Conservation (phyloP, 2,797 vertebrate genomes). For the Balearica regulorum region DNA sequence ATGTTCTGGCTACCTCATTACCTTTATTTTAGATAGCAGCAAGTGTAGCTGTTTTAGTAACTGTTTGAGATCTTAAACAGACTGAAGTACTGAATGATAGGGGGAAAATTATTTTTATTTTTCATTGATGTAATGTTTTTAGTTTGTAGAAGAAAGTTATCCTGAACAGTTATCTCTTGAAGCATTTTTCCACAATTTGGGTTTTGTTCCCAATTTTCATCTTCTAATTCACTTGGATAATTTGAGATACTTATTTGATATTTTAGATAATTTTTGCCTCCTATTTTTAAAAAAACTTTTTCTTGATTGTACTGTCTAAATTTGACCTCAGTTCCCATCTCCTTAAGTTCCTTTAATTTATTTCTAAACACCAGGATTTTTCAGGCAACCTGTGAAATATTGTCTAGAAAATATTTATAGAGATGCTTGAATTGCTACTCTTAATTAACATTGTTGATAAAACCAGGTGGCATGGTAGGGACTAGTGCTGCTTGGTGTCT, state of each 20-base stretch:
- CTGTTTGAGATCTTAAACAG: neutral
- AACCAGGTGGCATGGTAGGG: neutral
- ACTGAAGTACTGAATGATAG: neutral
- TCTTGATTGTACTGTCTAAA: neutral
- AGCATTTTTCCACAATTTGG: neutral
- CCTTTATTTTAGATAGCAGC: neutral
- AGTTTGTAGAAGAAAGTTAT: neutral
- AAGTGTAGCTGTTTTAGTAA: slow-evolving; percentile 1
- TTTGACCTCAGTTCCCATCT: neutral
- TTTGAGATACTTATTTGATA: neutral
- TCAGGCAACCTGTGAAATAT: neutral
- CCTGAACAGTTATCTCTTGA: neutral
- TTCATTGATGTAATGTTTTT: neutral
- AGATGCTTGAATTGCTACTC: neutral
- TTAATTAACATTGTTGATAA: neutral
- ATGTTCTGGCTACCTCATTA: neutral
- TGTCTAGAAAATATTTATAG: neutral
- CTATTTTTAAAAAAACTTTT: neutral
- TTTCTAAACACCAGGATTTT: neutral
- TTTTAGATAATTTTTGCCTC: neutral
- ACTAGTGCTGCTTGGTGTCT: neutral
- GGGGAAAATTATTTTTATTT: neutral
- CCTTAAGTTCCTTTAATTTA: neutral
- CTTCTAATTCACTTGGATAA: neutral
- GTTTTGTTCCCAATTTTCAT: neutral